A percentile compares a stretch with the other conserved stretches of the same genome.
Conservation (phyloP, 2,888 invertebrate genomes). For the Ophion ventricosus region DNA sequence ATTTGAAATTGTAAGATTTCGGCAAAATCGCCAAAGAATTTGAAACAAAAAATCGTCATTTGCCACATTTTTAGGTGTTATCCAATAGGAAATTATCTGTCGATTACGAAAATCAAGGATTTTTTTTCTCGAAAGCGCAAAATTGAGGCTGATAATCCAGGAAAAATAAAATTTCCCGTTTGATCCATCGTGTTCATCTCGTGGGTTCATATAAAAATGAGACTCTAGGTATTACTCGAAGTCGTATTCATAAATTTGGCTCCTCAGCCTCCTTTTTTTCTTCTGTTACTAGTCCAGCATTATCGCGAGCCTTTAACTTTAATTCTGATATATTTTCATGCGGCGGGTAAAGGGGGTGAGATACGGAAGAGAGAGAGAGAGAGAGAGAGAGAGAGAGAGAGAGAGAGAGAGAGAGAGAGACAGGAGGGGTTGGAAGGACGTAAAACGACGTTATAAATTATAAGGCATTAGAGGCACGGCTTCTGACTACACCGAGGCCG, state of each 20-base stretch:
- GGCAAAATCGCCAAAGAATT: not conserved
- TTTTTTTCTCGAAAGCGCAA: too few relatives aligned
- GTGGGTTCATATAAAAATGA: not conserved
- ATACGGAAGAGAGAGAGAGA: not conserved
- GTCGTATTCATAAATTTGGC: conserved; percentile 79
- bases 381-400: conserved; percentile 48
- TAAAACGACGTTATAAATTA: conserved; percentile 82
- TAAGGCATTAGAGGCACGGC: conserved; percentile 80
- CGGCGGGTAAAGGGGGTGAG: conserved; percentile 63
- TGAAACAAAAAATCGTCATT: not conserved
- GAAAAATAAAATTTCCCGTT: not conserved
- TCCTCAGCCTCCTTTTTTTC: conserved; percentile 66
- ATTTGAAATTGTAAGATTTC: too few relatives aligned
- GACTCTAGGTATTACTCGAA: conserved; percentile 70
- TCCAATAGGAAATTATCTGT: too few relatives aligned
- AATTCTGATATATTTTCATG: conserved; percentile 81
- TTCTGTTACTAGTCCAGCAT: conserved; percentile 69
- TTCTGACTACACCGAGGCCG: conserved; percentile 56
- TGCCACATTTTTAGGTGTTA: too few relatives aligned
- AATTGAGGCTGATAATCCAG: too few relatives aligned
- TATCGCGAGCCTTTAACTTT: conserved; percentile 77
- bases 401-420: conserved; percentile 67
- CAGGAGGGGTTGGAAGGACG: conserved; percentile 67
- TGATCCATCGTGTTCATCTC: too few relatives aligned
- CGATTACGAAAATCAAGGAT: too few relatives aligned